Evolutionary conservation across 2,888 invertebrate genomes (phyloP), one percentile per base, ranked within the genome.

Genomic region (Artemia sinica): DNA sequence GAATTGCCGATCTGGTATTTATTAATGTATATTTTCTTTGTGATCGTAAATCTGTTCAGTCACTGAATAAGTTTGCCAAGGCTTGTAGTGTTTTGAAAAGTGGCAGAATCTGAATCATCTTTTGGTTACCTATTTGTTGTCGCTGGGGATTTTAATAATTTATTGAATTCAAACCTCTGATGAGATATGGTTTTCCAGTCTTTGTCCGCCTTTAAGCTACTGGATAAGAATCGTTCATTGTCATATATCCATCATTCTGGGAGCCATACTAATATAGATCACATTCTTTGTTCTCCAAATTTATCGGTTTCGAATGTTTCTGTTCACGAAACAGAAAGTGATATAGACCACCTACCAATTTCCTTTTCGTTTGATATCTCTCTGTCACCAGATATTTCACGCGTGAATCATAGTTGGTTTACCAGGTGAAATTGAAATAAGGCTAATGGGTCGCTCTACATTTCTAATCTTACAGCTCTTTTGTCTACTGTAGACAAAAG

Each of bases 41-140:
- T 52, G 52, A 52, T 52, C 52, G 52, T 52, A 52, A 52, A 52
- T 52, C 52, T 12, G 12, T 52, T 12, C 52, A 52, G 52, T 52
- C 52, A 52, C 52, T 52, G 52, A 52, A 52, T 52, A 52, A 52
- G 52, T 52, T 52, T 52, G 52, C 52, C 52, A 52, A 52, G 52
- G n/a, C 52, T n/a, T 52, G 52, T 52, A 52, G 13, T 52, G 52
- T 52, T 52, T 52, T 52, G 52, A 52, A 52, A 52, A 52, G 52
- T 52, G 52, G n/a, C 52, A 52, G 12, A 52, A 52, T 52, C 52
- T n/a, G 52, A 12, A 52, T 52, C 52, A 52, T 52, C 52, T 52
- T n/a, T 52, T n/a, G 52, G 52, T 52, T 52, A 12, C 52, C 52
- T 13, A 52, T 52, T 52, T 52, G 52, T 52, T 52, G 52, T 52